Evolutionary conservation across 2,113 vertebrate genomes (phyloP), one percentile per base, ranked within the genome.

Genomic region (Ciconia stormi): DNA sequence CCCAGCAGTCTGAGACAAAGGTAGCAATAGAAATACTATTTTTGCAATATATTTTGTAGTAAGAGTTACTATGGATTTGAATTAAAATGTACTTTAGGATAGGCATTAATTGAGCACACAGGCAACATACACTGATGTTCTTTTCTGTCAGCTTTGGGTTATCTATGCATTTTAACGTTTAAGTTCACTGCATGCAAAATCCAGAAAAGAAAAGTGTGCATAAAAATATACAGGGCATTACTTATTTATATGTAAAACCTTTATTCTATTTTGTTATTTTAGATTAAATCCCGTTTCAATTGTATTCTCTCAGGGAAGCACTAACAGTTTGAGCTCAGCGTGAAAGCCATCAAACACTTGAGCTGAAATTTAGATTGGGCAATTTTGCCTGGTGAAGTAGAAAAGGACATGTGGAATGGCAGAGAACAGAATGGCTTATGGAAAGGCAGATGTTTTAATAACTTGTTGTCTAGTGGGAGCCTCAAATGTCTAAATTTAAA

Each of bases 311-410:
- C 97, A 98, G 98, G 98, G 98, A 98, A 98, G 97, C 97, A 97
- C 98, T 98, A 98, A 98, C 98, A 98, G 98, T 98, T 98, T 98
- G 98, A 98, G 98, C 98, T 98, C 98, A 98, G 98, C 97, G 65
- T 98, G 98, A 98, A 98, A 98, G 98, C 98, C 98, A 98, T 98
- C 98, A 98, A 98, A 98, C 98, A 98, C 98, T 98, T 98, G 98
- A 98, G 98, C 98, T 98, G 98, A 98, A 98, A 98, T 98, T 98
- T 98, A 98, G 98, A 98, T 98, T 98, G 98, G 98, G 98, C 98
- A 98, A 98, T 98, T 98, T 98, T 98, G 98, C 97, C 98, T 98
- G 98, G 95, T 97, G 98, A 98, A 98, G 98, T 98, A 98, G 98
- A 98, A 98, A 98, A 98, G 98, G 98, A 98, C 97, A 97, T 97